Percentiles rank a stretch among this genome's conserved stretches.
phyloP scores from a whole-genome alignment of 2,797 vertebrate species.

The Meriones psammophilus region DNA sequence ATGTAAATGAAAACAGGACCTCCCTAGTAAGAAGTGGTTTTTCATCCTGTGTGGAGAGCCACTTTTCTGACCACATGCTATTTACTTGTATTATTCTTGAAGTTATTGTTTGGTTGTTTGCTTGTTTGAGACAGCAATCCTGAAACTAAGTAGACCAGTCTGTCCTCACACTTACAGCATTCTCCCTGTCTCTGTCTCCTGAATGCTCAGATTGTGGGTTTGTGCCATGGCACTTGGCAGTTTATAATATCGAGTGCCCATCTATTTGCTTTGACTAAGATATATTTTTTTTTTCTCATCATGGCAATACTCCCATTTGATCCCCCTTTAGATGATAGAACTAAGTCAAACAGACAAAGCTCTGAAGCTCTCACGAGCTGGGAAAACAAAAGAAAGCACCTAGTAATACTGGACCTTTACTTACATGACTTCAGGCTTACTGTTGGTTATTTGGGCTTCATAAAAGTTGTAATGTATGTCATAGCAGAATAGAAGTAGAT shows the following conservation, averaged over 20 bases:
- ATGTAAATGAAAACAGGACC: not conserved
- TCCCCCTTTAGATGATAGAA: slow-evolving; percentile 18
- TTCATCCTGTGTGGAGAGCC: not conserved
- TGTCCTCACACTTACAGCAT: not conserved
- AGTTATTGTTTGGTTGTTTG: not conserved
- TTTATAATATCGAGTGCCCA: not conserved
- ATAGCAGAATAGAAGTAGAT: not conserved
- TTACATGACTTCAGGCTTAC: not conserved
- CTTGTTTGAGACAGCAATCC: not conserved
- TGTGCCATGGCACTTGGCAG: fast-evolving
- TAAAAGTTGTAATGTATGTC: not conserved
- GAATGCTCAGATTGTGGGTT: not conserved
- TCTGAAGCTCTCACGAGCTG: not conserved
- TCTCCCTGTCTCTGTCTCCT: not conserved
- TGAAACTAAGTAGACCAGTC: no score
- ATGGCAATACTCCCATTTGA: not conserved
- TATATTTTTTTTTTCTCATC: not conserved
- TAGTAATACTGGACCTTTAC: not conserved
- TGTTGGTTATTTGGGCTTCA: not conserved
- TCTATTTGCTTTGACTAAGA: not conserved
- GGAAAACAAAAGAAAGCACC: not conserved
- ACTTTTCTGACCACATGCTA: not conserved
- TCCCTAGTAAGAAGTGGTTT: not conserved
- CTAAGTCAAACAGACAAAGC: not conserved
- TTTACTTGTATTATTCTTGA: not conserved